Evolutionary conservation across 2,113 vertebrate species (phyloP).

Genomic region (Thalassoma bifasciatum): DNA sequence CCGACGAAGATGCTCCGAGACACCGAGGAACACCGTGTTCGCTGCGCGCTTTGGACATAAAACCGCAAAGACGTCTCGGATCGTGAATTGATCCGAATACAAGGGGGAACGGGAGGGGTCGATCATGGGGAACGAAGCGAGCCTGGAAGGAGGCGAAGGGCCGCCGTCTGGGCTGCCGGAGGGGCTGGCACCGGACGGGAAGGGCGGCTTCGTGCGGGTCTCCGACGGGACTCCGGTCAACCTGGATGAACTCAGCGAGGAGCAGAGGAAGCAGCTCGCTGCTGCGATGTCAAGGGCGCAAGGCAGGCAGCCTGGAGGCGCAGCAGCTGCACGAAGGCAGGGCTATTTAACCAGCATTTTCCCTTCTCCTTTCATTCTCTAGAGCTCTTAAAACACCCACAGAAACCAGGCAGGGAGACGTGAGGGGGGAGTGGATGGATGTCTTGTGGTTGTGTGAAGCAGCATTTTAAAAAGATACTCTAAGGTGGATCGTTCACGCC

Average conservation of each 20-base stretch:
- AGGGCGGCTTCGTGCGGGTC: conserved; percentile 84
- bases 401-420: neutral
- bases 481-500: conserved; percentile 69
- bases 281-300: conserved; percentile 96
- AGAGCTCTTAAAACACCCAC: conserved; percentile 15
- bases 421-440: conserved; percentile 19
- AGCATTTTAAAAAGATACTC: conserved; percentile 42
- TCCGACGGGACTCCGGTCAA: conserved; percentile 88
- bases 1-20: conserved; percentile 62
- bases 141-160: conserved; percentile 92
- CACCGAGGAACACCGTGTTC: conserved; percentile 50
- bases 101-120: conserved; percentile 71
- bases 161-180: conserved; percentile 85
- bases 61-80: conserved; percentile 41
- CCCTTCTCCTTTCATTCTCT: neutral
- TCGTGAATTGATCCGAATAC: conserved; percentile 63
- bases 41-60: conserved; percentile 67
- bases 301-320: conserved; percentile 88
- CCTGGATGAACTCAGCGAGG: conserved; percentile 92
- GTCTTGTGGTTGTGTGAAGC: conserved; percentile 53
- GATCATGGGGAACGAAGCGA: conserved; percentile 98
- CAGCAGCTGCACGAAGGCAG: conserved; percentile 88
- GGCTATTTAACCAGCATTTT: conserved; percentile 44
- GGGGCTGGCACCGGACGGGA: conserved; percentile 87
- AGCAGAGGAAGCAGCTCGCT: conserved; percentile 91